Percentiles rank a stretch among this genome's conserved stretches.
phyloP scores from a whole-genome alignment of 1,140 invertebrate genomes.

The Pseudomyrmex sp. region DNA sequence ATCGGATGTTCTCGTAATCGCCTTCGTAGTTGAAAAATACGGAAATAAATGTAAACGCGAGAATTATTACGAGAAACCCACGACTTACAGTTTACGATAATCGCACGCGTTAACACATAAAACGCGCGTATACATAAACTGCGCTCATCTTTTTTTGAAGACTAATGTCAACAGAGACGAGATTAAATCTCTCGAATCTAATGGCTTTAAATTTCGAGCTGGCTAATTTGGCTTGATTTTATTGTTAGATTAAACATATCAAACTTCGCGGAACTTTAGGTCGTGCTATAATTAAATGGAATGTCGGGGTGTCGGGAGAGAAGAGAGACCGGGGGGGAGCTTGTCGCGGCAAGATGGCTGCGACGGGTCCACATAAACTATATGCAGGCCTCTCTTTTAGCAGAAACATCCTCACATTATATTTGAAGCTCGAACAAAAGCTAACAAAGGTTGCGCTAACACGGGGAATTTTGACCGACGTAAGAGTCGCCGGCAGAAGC shows the following conservation, averaged over 20 bases:
- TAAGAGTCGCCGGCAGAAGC: conserved; percentile 88
- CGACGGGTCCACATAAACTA: conserved; percentile 74
- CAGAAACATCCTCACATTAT: conserved; percentile 98
- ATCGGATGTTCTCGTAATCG: too few relatives aligned
- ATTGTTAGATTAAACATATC: conserved; percentile 36
- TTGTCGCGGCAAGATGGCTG: not conserved
- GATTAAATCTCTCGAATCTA: too few relatives aligned
- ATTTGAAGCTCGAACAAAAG: conserved; percentile 95
- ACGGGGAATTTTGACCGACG: conserved; percentile 90
- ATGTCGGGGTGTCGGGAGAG: conserved; percentile 8
- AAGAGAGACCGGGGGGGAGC: too few relatives aligned
- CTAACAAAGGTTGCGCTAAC: conserved; percentile 95
- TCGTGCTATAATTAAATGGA: conserved; percentile 48
- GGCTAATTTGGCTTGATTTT: conserved; percentile 41
- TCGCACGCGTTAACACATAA: too few relatives aligned
- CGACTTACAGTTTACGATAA: too few relatives aligned
- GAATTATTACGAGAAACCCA: too few relatives aligned
- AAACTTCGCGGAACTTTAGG: conserved; percentile 31
- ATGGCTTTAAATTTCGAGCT: not conserved
- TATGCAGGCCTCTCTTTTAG: conserved; percentile 89
- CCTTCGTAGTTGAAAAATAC: too few relatives aligned
- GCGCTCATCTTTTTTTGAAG: too few relatives aligned
- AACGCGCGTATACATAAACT: too few relatives aligned
- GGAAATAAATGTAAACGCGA: too few relatives aligned
- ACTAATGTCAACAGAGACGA: too few relatives aligned